Evolutionary conservation across 2,113 vertebrate species (phyloP).

Genomic region (Cebus imitator): DNA sequence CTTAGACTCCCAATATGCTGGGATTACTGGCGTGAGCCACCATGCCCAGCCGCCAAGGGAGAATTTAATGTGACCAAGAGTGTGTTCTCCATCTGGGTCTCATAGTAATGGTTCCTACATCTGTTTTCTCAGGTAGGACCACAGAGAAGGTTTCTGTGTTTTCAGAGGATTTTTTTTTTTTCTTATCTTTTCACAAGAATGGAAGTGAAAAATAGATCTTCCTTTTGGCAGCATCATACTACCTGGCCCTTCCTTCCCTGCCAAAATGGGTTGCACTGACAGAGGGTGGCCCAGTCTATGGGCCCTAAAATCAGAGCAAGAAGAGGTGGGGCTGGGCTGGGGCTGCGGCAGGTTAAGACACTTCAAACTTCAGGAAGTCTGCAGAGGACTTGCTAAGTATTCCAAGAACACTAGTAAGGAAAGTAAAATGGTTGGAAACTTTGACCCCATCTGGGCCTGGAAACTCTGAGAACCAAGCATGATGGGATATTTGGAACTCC

Average conservation of each 20-base stretch:
- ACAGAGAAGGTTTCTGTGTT: neutral
- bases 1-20: too few relatives aligned
- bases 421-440: neutral
- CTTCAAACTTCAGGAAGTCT: neutral
- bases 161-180: neutral
- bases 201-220: neutral
- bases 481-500: neutral
- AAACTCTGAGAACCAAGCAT: neutral
- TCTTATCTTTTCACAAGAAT: neutral
- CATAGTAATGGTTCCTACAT: too few relatives aligned
- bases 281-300: neutral
- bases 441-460: neutral
- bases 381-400: neutral
- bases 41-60: neutral
- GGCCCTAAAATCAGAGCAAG: neutral
- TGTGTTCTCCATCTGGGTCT: neutral
- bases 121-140: neutral
- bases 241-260: neutral
- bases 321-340: neutral
- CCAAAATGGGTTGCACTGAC: neutral
- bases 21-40: too few relatives aligned
- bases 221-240: neutral
- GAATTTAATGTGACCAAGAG: neutral
- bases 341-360: neutral
- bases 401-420: neutral